These are phyloP conservation scores for Nasua narica DNA, from an alignment of 2,797 vertebrate genomes.

Conservation along the genomic window DNA sequence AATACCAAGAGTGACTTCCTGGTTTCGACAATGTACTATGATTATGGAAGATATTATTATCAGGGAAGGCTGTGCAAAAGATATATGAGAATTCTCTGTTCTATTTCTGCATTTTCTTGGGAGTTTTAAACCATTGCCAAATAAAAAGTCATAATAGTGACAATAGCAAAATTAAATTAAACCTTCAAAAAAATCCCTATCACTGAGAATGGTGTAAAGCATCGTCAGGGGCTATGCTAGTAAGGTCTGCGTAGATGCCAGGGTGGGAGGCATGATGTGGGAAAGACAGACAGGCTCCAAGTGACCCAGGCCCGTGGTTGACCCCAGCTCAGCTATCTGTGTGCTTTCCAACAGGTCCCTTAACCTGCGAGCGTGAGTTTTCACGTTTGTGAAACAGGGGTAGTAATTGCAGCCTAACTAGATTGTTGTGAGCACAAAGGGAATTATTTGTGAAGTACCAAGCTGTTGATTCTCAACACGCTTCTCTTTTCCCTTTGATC, in stretches of 20 bases:
- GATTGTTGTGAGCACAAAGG: neutral
- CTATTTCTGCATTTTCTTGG: neutral
- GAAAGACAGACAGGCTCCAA: fast-evolving
- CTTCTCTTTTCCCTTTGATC: neutral
- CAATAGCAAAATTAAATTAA: neutral
- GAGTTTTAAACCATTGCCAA: neutral
- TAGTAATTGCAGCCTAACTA: neutral
- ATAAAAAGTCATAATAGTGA: neutral
- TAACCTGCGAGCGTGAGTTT: neutral
- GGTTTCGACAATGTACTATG: neutral
- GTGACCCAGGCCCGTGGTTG: neutral
- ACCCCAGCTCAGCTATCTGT: neutral
- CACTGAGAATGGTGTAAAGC: neutral
- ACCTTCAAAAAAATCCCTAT: neutral
- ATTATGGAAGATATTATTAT: neutral
- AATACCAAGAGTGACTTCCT: neutral
- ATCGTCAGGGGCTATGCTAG: fast-evolving
- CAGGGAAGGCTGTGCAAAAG: neutral
- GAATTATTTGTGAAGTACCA: neutral
- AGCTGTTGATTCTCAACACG: neutral
- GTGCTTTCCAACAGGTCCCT: neutral
- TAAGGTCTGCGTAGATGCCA: fast-evolving
- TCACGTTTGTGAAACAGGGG: neutral
- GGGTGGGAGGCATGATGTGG: fast-evolving
- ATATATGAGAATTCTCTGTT: neutral